Base-by-base conservation (phyloP, 2,888 invertebrate species). In the Acronicta alni region DNA sequence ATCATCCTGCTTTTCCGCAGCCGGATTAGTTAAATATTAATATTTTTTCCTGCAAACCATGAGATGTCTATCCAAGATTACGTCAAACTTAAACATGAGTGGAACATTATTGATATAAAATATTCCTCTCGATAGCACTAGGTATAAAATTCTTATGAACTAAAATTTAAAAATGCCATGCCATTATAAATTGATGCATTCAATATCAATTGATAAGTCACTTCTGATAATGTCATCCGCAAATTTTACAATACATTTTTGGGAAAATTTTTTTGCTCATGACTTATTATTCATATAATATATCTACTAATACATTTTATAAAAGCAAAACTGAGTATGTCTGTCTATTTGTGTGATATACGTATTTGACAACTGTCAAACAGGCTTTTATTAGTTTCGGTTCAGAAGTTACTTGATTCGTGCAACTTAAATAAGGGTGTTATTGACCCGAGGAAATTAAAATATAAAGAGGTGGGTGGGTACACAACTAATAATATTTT, bases 161-260 rank as follows among this genome's bases (percentile, higher is more conserved):
- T 30, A 18, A 38, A 38, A 39, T 39, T 15, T 7, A 16, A 10
- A 18, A 30, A n/a, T 32, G 32, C 10, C 8, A 54, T 26, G 15
- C 18, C 45, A 42, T 38, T 53, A 53, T 32, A 51, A 35, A 42
- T 26, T 14, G 54, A 39, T 61, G 41, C 32, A 49, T 54, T 15
- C 42, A 23, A 10, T 41, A 60, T 38, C 14, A 42, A 17, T 43
- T 14, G 26, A 39, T 63, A 32, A 62, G 55, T 69, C 48, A 51
- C 30, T 39, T n/a, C 15, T 17, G 56, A 66, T 64, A 56, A 30
- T 12, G 30, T 2, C 18, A 41, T 64, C 64, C 65, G 15, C 26
- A 17, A 69, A 49, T 26, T 41, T 14, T 23, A 8, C n/a, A n/a
- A 35, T 35, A 7, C 4, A 35, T 35, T 35, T 35, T 35, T 35